A percentile compares a stretch with the other conserved stretches of the same genome.
phyloP scores from a whole-genome alignment of 1,140 invertebrate species.

The Drosophila paulistorum region DNA sequence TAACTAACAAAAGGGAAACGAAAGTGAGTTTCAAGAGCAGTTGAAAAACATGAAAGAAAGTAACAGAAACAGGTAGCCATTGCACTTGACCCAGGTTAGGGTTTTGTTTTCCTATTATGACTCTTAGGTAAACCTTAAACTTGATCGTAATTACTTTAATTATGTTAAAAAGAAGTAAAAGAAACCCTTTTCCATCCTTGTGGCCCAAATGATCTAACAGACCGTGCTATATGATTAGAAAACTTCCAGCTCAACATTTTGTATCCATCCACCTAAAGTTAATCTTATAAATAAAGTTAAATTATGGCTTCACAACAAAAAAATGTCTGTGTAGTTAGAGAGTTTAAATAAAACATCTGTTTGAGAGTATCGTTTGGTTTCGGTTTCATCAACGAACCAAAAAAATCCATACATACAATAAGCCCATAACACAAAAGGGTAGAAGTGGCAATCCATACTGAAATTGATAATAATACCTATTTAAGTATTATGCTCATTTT shows the following conservation, averaged over 20 bases:
- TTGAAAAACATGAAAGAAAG: too few species aligned
- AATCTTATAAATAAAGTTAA: background rate
- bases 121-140: too few species aligned
- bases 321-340: background rate
- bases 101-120: too few species aligned
- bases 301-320: background rate
- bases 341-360: background rate
- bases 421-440: background rate
- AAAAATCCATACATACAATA: background rate
- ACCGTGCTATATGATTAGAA: background rate
- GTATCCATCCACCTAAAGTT: background rate
- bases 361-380: background rate
- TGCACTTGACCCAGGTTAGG: too few species aligned
- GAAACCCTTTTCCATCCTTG: background rate
- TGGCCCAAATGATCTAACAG: background rate
- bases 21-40: too few species aligned
- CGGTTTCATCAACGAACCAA: background rate
- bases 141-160: background rate
- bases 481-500: slow-evolving; percentile 56
- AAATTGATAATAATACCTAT: slow-evolving; percentile 44
- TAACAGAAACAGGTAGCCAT: too few species aligned
- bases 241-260: too few species aligned
- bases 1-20: too few species aligned
- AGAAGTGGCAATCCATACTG: slow-evolving; percentile 25
- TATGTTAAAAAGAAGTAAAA: background rate